Percentiles rank a stretch among this genome's conserved stretches.
Evolutionary conservation across 2,888 invertebrate genomes (phyloP).

Genomic region (Drosophila kambysellisi): DNA sequence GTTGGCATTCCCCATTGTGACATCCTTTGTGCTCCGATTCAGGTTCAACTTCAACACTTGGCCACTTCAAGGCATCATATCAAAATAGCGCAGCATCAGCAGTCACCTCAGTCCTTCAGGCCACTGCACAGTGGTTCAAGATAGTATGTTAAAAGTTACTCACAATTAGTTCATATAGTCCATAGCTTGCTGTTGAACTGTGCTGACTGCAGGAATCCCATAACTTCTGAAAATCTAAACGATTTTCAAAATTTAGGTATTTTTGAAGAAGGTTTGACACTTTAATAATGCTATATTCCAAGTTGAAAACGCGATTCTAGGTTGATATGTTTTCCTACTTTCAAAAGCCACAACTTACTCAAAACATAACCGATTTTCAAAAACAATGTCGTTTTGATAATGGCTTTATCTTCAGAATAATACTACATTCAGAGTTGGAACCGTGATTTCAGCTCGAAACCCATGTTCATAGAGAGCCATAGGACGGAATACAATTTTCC

Average conservation of each 20-base stretch:
- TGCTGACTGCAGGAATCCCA: neutral
- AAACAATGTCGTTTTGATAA: neutral
- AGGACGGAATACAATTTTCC: neutral
- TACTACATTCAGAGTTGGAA: neutral
- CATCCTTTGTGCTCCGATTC: conserved; percentile 37
- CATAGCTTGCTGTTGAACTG: conserved; percentile 29
- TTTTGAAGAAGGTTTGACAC: neutral
- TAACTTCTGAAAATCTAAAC: neutral
- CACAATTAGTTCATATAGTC: conserved; percentile 3
- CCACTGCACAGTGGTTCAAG: conserved; percentile 62
- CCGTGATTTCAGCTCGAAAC: neutral
- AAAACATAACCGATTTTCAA: neutral
- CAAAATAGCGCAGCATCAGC: conserved; percentile 65
- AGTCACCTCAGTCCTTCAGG: conserved; percentile 23
- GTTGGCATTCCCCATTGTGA: conserved; percentile 26
- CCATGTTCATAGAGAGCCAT: neutral
- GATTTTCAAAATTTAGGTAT: neutral
- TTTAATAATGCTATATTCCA: neutral
- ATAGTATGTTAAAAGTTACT: neutral
- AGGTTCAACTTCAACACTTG: conserved; percentile 62
- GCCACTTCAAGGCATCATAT: conserved; percentile 77
- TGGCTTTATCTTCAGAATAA: fast-evolving
- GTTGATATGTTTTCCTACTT: too few species aligned
- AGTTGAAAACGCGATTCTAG: neutral
- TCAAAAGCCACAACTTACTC: neutral